A percentile compares a stretch with the other conserved stretches of the same genome.
phyloP scores from a whole-genome alignment of 92 coral and sea anemone species.

The Porites rus region DNA sequence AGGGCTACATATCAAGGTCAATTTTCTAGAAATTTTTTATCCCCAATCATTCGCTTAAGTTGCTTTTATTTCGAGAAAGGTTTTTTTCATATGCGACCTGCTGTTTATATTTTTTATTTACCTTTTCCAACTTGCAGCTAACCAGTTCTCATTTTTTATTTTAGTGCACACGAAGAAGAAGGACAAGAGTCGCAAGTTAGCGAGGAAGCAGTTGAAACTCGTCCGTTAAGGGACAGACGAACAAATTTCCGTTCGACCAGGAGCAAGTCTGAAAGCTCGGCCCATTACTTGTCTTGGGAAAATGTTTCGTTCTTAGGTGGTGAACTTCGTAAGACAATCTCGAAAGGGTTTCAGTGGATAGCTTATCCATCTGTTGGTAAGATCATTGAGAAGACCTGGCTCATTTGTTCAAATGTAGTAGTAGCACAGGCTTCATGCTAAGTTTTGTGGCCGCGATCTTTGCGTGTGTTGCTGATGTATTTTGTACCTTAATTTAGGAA shows the following conservation, averaged over 20 bases:
- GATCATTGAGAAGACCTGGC: not conserved
- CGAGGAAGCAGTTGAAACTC: slow-evolving; percentile 23
- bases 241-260: slow-evolving; percentile 19
- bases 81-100: not conserved
- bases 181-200: slow-evolving; percentile 42
- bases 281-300: slow-evolving; percentile 83
- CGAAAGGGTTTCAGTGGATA: slow-evolving; percentile 76
- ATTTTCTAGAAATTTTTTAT: not conserved
- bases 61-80: not conserved
- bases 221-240: slow-evolving; percentile 17
- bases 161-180: slow-evolving; percentile 51
- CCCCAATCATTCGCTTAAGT: not conserved
- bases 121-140: not conserved
- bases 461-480: too few species aligned
- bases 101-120: not conserved
- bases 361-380: slow-evolving; percentile 61
- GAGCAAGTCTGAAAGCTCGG: slow-evolving; percentile 49
- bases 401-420: too few species aligned
- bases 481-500: too few species aligned
- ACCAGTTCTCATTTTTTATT: not conserved
- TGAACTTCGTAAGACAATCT: slow-evolving; percentile 62
- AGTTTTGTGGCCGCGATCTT: not conserved
- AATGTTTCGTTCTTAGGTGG: slow-evolving; percentile 87
- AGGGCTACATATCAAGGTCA: slow-evolving; percentile 87
- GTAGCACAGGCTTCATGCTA: not conserved